Evolutionary conservation across 1,140 invertebrate genomes (phyloP).

Genomic region (Streblospio benedicti): DNA sequence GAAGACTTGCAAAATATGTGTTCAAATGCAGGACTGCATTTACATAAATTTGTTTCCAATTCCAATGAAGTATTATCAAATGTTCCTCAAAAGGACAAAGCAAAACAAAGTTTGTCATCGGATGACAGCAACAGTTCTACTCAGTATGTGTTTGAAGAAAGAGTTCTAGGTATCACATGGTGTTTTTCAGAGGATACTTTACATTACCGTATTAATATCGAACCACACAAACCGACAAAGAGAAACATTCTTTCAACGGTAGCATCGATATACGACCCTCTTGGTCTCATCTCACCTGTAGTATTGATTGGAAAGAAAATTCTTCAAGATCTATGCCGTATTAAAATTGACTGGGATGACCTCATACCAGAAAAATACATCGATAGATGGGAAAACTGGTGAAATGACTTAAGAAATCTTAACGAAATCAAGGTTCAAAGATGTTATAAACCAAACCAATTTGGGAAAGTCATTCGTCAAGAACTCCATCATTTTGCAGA

Average conservation of each 20-base stretch:
- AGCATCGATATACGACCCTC: not conserved
- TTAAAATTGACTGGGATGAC: not conserved
- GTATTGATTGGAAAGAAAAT: not conserved
- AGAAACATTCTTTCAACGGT: not conserved
- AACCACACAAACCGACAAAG: not conserved
- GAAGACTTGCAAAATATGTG: not conserved
- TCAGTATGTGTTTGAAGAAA: not conserved
- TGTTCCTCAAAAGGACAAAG: not conserved
- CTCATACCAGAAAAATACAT: not conserved
- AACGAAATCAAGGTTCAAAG: not conserved
- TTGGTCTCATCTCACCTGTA: not conserved
- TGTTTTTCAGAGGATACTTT: not conserved
- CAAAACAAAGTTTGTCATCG: no score
- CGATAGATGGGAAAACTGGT: not conserved
- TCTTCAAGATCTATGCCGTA: not conserved
- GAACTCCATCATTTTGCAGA: not conserved
- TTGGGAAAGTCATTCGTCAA: not conserved
- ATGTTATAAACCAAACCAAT: not conserved
- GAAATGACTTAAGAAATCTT: not conserved
- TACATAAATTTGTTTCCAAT: not conserved
- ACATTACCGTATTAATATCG: not conserved
- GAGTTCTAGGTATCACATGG: not conserved
- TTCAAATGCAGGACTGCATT: not conserved
- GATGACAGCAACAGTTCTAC: not conserved
- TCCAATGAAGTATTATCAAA: not conserved